These are phyloP conservation scores for Tupaia tana DNA, from an alignment of 2,113 vertebrate genomes.

Conservation along the genomic window DNA sequence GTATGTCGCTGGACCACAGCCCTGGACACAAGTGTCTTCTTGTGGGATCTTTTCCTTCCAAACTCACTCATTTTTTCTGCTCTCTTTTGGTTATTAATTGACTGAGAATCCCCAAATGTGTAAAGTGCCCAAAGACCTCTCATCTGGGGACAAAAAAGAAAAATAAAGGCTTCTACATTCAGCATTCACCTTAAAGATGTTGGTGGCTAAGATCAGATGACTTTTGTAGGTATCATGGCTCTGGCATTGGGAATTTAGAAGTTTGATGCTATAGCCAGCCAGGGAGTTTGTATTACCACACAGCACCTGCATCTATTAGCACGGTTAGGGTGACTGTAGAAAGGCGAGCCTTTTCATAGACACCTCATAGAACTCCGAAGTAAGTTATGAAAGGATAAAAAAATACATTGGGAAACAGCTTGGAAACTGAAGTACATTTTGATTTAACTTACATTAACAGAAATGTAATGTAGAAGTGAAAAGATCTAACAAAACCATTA, in stretches of 20 bases:
- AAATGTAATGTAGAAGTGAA: constrained; percentile 90
- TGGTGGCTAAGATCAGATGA: background rate
- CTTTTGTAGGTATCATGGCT: background rate
- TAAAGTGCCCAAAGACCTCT: constrained; percentile 21
- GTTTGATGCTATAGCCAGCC: background rate
- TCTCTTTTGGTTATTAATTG: background rate
- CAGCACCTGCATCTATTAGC: constrained; percentile 63
- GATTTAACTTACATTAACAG: constrained; percentile 90
- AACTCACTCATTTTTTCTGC: background rate
- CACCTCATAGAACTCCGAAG: constrained; percentile 81
- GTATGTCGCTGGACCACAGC: background rate
- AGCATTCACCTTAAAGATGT: background rate
- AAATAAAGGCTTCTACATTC: background rate
- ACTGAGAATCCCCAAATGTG: background rate
- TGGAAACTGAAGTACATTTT: constrained; percentile 88
- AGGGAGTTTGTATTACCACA: background rate
- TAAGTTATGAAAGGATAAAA: constrained; percentile 89
- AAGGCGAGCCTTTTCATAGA: constrained; percentile 78
- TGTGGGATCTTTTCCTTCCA: background rate
- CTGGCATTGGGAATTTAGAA: background rate
- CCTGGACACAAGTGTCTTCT: background rate
- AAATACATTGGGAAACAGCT: constrained; percentile 86
- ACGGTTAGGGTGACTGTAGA: constrained; percentile 36
- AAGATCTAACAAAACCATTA: constrained; percentile 90
- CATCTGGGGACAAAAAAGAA: background rate